Evolutionary conservation across 2,888 invertebrate species (phyloP).

Genomic region (Diaperis boleti): DNA sequence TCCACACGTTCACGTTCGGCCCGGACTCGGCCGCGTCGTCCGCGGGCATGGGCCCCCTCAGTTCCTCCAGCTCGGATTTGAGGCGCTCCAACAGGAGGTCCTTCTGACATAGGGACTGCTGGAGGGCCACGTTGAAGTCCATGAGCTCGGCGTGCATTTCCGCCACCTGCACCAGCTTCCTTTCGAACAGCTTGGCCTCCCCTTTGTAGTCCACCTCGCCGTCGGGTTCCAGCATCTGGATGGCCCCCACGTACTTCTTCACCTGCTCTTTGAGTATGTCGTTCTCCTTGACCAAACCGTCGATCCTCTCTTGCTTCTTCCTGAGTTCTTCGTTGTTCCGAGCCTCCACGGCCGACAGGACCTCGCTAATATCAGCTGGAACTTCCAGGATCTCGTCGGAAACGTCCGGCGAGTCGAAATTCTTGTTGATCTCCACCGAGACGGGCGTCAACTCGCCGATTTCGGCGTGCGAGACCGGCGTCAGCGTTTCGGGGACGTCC

Average conservation of each 20-base stretch:
- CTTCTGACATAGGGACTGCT: conserved; percentile 76
- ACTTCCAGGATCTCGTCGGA: conserved; percentile 62
- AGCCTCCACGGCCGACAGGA: conserved; percentile 61
- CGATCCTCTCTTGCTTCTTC: conserved; percentile 59
- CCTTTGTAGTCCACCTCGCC: conserved; percentile 69
- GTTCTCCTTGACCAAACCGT: conserved; percentile 77
- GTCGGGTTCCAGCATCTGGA: conserved; percentile 79
- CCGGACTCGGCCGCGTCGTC: conserved; percentile 64
- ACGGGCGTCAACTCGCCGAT: conserved; percentile 69
- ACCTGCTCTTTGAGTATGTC: conserved; percentile 86
- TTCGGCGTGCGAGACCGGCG: conserved; percentile 65
- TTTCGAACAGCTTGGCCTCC: conserved; percentile 85
- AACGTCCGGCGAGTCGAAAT: conserved; percentile 56
- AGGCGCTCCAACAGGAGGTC: conserved; percentile 72
- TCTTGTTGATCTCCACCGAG: conserved; percentile 58
- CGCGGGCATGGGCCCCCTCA: conserved; percentile 73
- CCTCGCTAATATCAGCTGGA: conserved; percentile 62
- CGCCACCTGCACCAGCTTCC: conserved; percentile 90
- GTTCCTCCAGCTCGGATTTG: conserved; percentile 74
- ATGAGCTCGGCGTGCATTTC: conserved; percentile 95
- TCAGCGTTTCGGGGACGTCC: conserved; percentile 61
- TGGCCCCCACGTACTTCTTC: conserved; percentile 88
- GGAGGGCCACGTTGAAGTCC: conserved; percentile 90
- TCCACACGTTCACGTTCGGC: conserved; percentile 83
- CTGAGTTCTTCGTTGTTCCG: conserved; percentile 61